Evolutionary conservation across 2,888 invertebrate genomes (phyloP).

Genomic region (Malachius bipustulatus): DNA sequence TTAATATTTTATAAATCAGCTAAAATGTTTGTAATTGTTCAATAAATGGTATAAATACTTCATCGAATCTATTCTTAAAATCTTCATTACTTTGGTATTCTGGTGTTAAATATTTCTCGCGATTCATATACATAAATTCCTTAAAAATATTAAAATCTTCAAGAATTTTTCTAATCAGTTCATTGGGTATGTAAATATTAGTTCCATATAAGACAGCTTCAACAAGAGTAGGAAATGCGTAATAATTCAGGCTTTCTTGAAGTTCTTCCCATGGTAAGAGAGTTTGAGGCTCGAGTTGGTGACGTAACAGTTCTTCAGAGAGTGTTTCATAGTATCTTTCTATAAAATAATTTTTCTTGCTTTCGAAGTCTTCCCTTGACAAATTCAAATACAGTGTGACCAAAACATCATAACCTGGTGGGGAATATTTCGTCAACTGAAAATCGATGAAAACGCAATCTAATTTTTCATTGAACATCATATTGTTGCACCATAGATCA

Average conservation of each 20-base stretch:
- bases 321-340: slow-evolving; percentile 46
- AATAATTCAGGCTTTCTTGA: slow-evolving; percentile 38
- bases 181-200: slow-evolving; percentile 42
- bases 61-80: slow-evolving; percentile 41
- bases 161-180: slow-evolving; percentile 39
- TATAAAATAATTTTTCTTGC: slow-evolving; percentile 41
- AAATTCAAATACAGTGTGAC: slow-evolving; percentile 44
- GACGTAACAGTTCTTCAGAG: slow-evolving; percentile 32
- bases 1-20: too few relatives aligned
- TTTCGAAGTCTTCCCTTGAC: slow-evolving; percentile 38
- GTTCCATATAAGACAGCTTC: slow-evolving; percentile 43
- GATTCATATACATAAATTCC: slow-evolving; percentile 43
- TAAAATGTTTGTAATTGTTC: too few relatives aligned
- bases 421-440: slow-evolving; percentile 52
- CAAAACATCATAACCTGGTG: slow-evolving; percentile 51
- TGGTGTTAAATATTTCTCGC: slow-evolving; percentile 42
- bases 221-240: slow-evolving; percentile 43
- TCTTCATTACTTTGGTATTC: slow-evolving; percentile 41
- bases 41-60: slow-evolving; percentile 45
- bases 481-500: slow-evolving; percentile 53
- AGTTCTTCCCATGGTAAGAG: slow-evolving; percentile 39
- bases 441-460: slow-evolving; percentile 55
- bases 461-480: slow-evolving; percentile 41
- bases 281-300: slow-evolving; percentile 34
- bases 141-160: slow-evolving; percentile 41